Evolutionary conservation across 2,888 invertebrate species (phyloP).

Genomic region (Syrphus vitripennis): DNA sequence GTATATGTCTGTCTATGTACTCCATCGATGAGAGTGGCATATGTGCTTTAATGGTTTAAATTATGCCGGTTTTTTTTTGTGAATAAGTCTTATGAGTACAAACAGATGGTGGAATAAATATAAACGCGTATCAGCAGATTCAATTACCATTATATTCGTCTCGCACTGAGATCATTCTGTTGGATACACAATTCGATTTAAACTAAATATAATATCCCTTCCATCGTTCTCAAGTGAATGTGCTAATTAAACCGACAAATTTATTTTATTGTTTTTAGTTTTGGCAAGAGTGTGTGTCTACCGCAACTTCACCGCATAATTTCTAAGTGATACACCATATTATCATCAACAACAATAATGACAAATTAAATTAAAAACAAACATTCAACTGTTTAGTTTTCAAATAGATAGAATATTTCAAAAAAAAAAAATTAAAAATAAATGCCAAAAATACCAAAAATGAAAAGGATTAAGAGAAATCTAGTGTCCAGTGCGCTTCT

Average conservation of each 20-base stretch:
- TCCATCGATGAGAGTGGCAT: conserved; percentile 29
- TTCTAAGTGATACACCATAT: neutral
- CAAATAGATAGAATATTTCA: neutral
- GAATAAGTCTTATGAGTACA: conserved; percentile 29
- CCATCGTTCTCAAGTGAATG: neutral
- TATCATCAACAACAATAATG: conserved; percentile 30
- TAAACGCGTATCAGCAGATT: conserved; percentile 37
- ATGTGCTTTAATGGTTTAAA: conserved; percentile 43
- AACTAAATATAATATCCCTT: conserved; percentile 42
- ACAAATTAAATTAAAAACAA: conserved; percentile 19
- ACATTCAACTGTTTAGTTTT: conserved; percentile 13
- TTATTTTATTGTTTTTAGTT: neutral
- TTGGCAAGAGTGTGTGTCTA: conserved; percentile 29
- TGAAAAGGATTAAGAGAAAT: conserved; percentile 77
- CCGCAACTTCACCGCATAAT: conserved; percentile 37
- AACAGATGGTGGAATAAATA: conserved; percentile 34
- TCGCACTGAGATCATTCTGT: conserved; percentile 56
- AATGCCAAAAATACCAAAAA: conserved; percentile 62
- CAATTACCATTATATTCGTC: conserved; percentile 26
- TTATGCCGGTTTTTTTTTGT: conserved; percentile 51
- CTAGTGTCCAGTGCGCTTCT: conserved; percentile 72
- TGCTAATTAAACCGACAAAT: neutral
- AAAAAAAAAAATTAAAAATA: conserved; percentile 18
- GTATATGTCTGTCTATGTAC: conserved; percentile 16
- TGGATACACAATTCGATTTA: conserved; percentile 41